Conservation (phyloP, 2,113 vertebrate species). For the Lasiurus cinereus region DNA sequence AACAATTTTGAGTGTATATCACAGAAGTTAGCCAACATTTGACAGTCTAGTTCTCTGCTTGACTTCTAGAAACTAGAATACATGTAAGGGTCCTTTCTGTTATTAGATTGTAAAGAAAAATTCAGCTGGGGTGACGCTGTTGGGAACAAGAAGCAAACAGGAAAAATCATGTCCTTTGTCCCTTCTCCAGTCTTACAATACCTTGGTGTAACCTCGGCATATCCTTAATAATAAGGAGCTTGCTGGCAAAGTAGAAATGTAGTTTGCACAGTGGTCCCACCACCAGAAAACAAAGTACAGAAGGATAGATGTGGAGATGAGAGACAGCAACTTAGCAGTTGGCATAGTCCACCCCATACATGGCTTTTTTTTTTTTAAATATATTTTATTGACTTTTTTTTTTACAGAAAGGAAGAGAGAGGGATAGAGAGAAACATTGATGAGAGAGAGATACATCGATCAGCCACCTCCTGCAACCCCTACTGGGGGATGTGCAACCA, state of each 20-base stretch:
- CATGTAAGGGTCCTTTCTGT: background rate
- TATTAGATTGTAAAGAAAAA: conserved; percentile 20
- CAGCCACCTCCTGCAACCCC: too few species aligned
- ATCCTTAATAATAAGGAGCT: background rate
- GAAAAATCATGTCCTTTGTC: conserved; percentile 43
- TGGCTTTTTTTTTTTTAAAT: background rate
- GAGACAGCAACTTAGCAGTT: background rate
- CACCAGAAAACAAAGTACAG: background rate
- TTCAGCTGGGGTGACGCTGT: background rate
- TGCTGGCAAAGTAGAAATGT: conserved; percentile 22
- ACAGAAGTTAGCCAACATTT: background rate
- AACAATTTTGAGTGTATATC: background rate
- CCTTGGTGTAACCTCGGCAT: background rate
- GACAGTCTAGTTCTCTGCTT: background rate
- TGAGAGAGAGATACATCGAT: too few species aligned
- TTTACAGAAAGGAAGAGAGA: too few species aligned
- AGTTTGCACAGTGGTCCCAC: background rate
- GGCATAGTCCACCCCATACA: background rate
- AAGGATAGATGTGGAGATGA: background rate
- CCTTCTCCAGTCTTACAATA: background rate
- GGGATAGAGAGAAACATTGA: too few species aligned
- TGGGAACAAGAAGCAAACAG: background rate
- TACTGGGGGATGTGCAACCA: too few species aligned
- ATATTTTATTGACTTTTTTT: too few species aligned
- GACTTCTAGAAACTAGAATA: background rate